Evolutionary conservation across 1,140 invertebrate genomes (phyloP).

Genomic region (Drosophila setifemur): DNA sequence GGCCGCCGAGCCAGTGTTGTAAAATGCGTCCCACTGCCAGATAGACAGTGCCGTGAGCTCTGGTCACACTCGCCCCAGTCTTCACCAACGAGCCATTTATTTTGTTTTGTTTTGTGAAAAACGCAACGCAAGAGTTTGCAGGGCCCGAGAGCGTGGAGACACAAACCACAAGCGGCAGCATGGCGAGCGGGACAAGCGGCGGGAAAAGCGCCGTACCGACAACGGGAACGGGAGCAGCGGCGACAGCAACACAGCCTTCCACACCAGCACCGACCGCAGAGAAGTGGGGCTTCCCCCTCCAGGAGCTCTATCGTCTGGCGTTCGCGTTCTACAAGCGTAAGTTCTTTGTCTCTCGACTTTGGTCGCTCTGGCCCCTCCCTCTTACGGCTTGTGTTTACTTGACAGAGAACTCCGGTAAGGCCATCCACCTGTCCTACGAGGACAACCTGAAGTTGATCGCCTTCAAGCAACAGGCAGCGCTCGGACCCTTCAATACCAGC

Average conservation of each 20-base stretch:
- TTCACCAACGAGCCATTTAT: constrained; percentile 38
- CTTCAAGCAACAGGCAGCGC: constrained; percentile 94
- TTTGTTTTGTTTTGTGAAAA: constrained; percentile 71
- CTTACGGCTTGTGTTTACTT: constrained; percentile 58
- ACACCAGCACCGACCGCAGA: too few species aligned
- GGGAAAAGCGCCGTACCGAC: background rate
- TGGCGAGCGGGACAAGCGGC: constrained; percentile 23
- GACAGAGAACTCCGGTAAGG: constrained; percentile 98
- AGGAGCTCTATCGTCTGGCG: constrained; percentile 93
- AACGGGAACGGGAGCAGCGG: background rate
- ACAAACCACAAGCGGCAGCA: constrained; percentile 22
- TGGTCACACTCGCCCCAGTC: constrained; percentile 22
- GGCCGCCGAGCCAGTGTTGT: background rate
- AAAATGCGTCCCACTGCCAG: background rate
- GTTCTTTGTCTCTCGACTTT: background rate
- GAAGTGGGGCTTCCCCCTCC: constrained; percentile 88
- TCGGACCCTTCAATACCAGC: constrained; percentile 91
- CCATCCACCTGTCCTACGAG: constrained; percentile 96
- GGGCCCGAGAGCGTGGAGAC: constrained; percentile 18
- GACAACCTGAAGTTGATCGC: constrained; percentile 96
- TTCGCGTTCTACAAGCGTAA: constrained; percentile 95
- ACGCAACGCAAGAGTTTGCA: constrained; percentile 7
- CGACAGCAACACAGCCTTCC: too few species aligned
- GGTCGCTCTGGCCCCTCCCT: background rate
- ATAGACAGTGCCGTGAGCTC: background rate